These are phyloP conservation scores for Tenthredo distinguenda DNA, from an alignment of 2,888 invertebrate genomes.

Conservation along the genomic window DNA sequence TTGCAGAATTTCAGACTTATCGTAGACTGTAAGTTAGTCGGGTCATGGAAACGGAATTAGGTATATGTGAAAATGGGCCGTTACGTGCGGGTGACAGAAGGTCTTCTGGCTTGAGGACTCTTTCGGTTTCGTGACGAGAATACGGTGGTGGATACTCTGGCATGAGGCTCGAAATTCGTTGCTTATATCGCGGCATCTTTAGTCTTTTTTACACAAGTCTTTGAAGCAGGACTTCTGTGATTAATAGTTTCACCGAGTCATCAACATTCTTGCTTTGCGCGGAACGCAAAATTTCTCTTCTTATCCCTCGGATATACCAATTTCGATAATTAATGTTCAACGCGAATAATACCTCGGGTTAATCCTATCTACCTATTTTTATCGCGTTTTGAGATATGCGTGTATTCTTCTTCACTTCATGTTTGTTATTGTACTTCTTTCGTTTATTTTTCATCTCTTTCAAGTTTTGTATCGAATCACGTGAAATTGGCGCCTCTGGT, in stretches of 20 bases:
- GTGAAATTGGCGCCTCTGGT: background rate
- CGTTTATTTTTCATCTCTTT: constrained; percentile 1
- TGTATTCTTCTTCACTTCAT: background rate
- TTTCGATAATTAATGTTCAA: constrained; percentile 33
- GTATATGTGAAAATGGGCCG: background rate
- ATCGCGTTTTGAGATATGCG: background rate
- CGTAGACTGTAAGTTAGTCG: background rate
- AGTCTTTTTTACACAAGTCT: constrained; percentile 26
- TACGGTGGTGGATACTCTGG: constrained; percentile 57
- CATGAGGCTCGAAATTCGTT: constrained; percentile 46
- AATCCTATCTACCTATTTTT: background rate
- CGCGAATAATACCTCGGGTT: background rate
- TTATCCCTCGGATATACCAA: background rate
- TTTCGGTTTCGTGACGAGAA: constrained; percentile 52
- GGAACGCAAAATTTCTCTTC: constrained; percentile 22
- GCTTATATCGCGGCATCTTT: constrained; percentile 43
- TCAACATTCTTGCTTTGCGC: constrained; percentile 41
- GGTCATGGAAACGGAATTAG: background rate
- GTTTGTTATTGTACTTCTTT: constrained; percentile 8
- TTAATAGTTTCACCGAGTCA: constrained; percentile 34
- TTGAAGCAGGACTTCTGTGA: constrained; percentile 17
- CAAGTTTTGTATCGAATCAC: background rate
- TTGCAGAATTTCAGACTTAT: background rate
- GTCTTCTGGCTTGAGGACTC: constrained; percentile 42
- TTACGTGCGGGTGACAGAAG: constrained; percentile 27